phyloP scores from a whole-genome alignment of 2,888 invertebrate species.

The Amiota minor region DNA sequence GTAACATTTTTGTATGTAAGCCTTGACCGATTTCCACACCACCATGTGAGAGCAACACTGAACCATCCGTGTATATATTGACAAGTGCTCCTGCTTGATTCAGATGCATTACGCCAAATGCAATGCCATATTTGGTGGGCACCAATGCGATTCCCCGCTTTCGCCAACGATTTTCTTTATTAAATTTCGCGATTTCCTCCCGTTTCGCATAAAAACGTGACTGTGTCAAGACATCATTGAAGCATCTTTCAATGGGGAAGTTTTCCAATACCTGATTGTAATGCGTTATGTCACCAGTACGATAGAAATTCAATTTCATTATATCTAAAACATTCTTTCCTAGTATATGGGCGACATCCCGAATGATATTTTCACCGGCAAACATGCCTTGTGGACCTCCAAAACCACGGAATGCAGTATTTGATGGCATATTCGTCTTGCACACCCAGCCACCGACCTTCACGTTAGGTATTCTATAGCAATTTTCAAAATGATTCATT shows the following conservation, averaged over 20 bases:
- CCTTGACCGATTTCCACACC: slow-evolving; percentile 99
- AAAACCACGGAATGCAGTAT: slow-evolving; percentile 94
- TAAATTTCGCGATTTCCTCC: slow-evolving; percentile 79
- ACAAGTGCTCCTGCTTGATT: slow-evolving; percentile 92
- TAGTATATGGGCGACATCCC: slow-evolving; percentile 83
- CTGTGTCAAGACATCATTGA: slow-evolving; percentile 83
- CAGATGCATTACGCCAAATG: slow-evolving; percentile 83
- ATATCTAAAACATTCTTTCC: slow-evolving; percentile 80
- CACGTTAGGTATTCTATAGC: slow-evolving; percentile 85
- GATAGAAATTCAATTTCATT: slow-evolving; percentile 83
- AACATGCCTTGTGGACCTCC: slow-evolving; percentile 95
- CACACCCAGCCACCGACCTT: slow-evolving; percentile 83
- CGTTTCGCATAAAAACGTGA: slow-evolving; percentile 79
- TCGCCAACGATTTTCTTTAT: slow-evolving; percentile 85
- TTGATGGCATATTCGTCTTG: slow-evolving; percentile 91
- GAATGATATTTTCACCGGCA: slow-evolving; percentile 84
- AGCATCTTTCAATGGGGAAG: slow-evolving; percentile 84
- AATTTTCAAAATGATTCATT: slow-evolving; percentile 87
- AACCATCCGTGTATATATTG: slow-evolving; percentile 90
- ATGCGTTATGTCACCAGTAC: slow-evolving; percentile 84
- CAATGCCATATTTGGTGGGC: slow-evolving; percentile 89
- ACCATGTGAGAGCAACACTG: slow-evolving; percentile 90
- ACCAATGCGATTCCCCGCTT: slow-evolving; percentile 89
- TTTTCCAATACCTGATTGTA: slow-evolving; percentile 83
- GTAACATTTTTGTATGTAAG: slow-evolving; percentile 95